Percentiles rank a stretch among this genome's conserved stretches.
Evolutionary conservation across 2,888 invertebrate species (phyloP).

Genomic region (Drosophila incognita): DNA sequence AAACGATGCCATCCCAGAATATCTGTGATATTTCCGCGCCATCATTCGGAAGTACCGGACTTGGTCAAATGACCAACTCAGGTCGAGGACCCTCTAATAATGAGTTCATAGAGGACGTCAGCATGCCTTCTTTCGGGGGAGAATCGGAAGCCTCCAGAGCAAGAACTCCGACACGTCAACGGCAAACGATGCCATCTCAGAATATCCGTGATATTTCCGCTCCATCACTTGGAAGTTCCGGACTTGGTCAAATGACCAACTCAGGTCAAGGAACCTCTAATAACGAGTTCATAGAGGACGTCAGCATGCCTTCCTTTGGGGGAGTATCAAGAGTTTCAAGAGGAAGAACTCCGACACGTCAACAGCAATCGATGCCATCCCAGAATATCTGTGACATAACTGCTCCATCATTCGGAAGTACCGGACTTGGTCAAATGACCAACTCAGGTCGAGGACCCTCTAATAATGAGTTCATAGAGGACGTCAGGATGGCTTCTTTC

Average conservation of each 20-base stretch:
- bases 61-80: neutral
- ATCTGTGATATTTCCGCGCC: conserved; percentile 15
- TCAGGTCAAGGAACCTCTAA: rapidly evolving
- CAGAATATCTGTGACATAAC: neutral
- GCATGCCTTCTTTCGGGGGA: conserved; percentile 24
- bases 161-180: neutral
- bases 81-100: neutral
- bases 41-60: conserved; percentile 4
- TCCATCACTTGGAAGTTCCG: neutral
- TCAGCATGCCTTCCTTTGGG: conserved; percentile 3
- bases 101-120: conserved; percentile 10
- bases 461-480: too few relatives aligned
- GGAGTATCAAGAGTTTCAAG: conserved; percentile 23
- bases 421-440: neutral
- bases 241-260: too few relatives aligned
- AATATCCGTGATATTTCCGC: neutral
- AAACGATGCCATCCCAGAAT: conserved; percentile 9
- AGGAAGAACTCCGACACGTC: neutral
- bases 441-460: neutral
- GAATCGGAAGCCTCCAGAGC: neutral
- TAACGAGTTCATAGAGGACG: neutral
- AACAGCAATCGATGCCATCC: conserved; percentile 18
- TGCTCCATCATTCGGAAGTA: neutral
- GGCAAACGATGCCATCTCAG: neutral
- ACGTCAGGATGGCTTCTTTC: too few relatives aligned